Conservation (phyloP, 2,797 vertebrate genomes). For the Coendou prehensilis region DNA sequence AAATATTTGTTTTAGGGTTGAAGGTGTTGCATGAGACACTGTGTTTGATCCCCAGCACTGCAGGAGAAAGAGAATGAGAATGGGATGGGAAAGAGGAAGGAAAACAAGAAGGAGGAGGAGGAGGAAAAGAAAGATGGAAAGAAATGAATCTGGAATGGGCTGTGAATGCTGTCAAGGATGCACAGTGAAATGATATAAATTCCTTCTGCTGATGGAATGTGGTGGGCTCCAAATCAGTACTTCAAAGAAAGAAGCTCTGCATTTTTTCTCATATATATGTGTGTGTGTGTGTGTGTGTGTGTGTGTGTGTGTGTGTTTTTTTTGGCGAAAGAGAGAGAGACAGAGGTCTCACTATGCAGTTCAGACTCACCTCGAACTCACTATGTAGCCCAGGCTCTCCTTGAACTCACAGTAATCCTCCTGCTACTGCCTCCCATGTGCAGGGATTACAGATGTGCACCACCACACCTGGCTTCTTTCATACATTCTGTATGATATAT, state of each 20-base stretch:
- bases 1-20: no score
- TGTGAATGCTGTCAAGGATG: background rate
- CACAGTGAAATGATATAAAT: background rate
- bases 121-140: background rate
- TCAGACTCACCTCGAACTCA: no score
- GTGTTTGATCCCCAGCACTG: background rate
- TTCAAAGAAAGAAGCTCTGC: background rate
- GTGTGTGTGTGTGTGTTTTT: no score
- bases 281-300: no score
- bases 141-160: background rate
- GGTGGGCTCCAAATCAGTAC: background rate
- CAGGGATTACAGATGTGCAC: no score
- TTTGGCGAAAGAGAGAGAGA: no score
- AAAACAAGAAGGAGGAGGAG: background rate
- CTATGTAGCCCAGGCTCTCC: background rate
- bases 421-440: no score
- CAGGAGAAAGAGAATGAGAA: background rate
- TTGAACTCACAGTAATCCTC: background rate
- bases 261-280: background rate
- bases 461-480: no score
- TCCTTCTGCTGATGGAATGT: background rate
- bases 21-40: background rate
- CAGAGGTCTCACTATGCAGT: no score
- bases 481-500: conserved; percentile 14
- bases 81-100: no score